phyloP scores from a whole-genome alignment of 2,888 invertebrate species.

The Spodoptera littoralis region DNA sequence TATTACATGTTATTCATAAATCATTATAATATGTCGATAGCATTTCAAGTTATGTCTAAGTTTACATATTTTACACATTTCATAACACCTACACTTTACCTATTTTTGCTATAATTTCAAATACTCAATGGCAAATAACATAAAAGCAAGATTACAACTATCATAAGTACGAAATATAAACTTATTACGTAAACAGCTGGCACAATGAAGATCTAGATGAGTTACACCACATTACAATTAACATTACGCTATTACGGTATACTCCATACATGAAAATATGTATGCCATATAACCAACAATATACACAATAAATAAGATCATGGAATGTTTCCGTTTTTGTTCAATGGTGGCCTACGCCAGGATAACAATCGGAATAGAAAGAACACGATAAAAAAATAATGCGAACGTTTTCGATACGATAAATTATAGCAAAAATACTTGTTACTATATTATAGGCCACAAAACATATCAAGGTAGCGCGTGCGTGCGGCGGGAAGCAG shows the following conservation, averaged over 20 bases:
- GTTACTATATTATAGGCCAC: conserved; percentile 73
- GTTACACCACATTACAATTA: conserved; percentile 81
- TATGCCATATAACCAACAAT: conserved; percentile 82
- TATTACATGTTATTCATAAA: conserved; percentile 67
- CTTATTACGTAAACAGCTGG: conserved; percentile 87
- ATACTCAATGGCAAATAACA: conserved; percentile 81
- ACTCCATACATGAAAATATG: conserved; percentile 86
- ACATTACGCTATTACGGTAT: conserved; percentile 77
- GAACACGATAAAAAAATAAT: conserved; percentile 81
- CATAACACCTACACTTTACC: conserved; percentile 69
- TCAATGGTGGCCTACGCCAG: conserved; percentile 69
- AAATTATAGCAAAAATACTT: conserved; percentile 89
- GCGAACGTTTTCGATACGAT: conserved; percentile 78
- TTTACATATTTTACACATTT: conserved; percentile 84
- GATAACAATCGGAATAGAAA: conserved; percentile 72
- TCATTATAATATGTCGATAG: conserved; percentile 64
- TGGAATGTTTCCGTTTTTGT: conserved; percentile 83
- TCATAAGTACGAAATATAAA: conserved; percentile 85
- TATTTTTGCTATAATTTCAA: conserved; percentile 87
- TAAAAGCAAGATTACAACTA: conserved; percentile 84
- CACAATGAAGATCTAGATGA: conserved; percentile 88
- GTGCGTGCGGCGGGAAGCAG: conserved; percentile 30
- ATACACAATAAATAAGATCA: conserved; percentile 89
- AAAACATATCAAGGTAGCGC: conserved; percentile 61
- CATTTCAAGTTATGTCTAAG: conserved; percentile 70